Percentiles rank a stretch among this genome's conserved stretches.
These are phyloP conservation scores for Parnassius smintheus DNA, from an alignment of 2,888 invertebrate genomes.

Conservation along the genomic window DNA sequence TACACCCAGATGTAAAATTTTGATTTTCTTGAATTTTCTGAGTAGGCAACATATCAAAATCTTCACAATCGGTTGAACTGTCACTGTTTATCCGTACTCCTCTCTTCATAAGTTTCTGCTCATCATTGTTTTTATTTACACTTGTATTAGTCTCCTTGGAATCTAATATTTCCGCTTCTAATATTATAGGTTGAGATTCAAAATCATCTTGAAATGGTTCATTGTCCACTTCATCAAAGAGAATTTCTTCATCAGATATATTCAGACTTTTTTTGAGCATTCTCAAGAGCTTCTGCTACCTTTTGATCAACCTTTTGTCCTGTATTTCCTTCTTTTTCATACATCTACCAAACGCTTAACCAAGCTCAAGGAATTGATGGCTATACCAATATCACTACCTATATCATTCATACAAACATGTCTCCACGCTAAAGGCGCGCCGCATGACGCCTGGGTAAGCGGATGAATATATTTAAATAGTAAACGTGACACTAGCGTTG, in stretches of 20 bases:
- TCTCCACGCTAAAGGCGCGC: conserved; percentile 67
- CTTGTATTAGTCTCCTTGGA: conserved; percentile 6
- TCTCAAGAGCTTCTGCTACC: conserved; percentile 27
- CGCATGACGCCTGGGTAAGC: conserved; percentile 74
- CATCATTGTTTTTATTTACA: conserved; percentile 15
- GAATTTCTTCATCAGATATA: conserved; percentile 55
- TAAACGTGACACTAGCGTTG: conserved; percentile 72
- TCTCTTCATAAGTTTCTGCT: conserved; percentile 29
- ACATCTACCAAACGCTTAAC: conserved; percentile 22
- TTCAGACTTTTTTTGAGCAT: conserved; percentile 35
- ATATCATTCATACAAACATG: conserved; percentile 72
- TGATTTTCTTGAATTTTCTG: conserved; percentile 43
- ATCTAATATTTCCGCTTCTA: conserved; percentile 36
- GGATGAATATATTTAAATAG: conserved; percentile 81
- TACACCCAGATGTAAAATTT: conserved; percentile 52
- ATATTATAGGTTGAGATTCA: conserved; percentile 59
- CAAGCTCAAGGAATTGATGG: conserved; percentile 33
- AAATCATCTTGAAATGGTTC: conserved; percentile 46
- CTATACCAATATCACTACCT: conserved; percentile 72
- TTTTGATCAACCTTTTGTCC: neutral
- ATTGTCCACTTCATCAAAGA: conserved; percentile 58
- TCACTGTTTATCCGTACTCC: conserved; percentile 39
- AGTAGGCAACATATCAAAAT: conserved; percentile 46
- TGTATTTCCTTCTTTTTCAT: conserved; percentile 1
- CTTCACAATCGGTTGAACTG: conserved; percentile 55